Percentiles rank a stretch among this genome's conserved stretches.
Evolutionary conservation across 2,113 vertebrate genomes (phyloP).

Genomic region (Panthera leo): DNA sequence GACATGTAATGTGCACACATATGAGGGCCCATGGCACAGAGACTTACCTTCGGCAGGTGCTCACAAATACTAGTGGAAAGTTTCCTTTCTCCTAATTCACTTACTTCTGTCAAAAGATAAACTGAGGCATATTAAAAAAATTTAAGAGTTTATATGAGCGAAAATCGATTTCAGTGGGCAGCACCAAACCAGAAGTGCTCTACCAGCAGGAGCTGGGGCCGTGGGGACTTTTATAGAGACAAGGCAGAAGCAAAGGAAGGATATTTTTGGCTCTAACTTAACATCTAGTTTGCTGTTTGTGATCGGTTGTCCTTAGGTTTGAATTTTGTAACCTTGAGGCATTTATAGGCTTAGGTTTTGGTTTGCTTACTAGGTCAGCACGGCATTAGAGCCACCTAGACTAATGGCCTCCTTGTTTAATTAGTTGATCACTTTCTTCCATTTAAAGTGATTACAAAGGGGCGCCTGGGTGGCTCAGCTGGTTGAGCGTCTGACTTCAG

Average conservation of each 20-base stretch:
- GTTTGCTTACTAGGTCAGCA: not conserved
- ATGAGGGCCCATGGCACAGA: not conserved
- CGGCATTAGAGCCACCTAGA: not conserved
- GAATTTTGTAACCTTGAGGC: not conserved
- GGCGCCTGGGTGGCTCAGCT: too few species aligned
- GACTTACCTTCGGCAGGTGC: not conserved
- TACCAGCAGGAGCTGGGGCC: not conserved
- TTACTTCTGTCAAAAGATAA: not conserved
- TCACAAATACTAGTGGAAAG: not conserved
- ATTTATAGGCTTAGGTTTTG: not conserved
- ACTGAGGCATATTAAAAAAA: not conserved
- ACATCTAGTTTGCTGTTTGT: not conserved
- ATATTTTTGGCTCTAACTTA: not conserved
- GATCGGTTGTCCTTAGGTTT: not conserved
- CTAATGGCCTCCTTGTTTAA: not conserved
- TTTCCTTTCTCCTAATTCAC: not conserved
- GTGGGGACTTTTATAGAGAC: not conserved
- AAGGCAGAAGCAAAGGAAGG: not conserved
- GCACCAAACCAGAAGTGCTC: not conserved
- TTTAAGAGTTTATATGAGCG: not conserved
- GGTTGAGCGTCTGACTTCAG: too few species aligned
- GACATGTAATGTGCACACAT: rapidly evolving
- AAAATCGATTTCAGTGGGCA: not conserved
- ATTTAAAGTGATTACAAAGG: not conserved
- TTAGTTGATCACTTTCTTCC: not conserved